Conservation (phyloP, 2,888 invertebrate genomes). For the Perizoma flavofasciatum region DNA sequence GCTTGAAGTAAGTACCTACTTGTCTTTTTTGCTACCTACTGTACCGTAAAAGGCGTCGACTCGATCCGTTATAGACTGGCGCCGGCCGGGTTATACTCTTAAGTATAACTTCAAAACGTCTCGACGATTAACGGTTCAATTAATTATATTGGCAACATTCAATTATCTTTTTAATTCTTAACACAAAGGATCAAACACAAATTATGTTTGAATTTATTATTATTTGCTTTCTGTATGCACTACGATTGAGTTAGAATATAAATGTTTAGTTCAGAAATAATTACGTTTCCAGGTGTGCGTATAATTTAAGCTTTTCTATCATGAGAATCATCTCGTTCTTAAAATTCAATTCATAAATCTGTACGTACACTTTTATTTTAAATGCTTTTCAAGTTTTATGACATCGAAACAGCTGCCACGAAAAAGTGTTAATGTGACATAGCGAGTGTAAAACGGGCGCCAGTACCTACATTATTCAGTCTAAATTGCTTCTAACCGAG, state of each 20-base stretch:
- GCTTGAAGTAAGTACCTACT: slow-evolving; percentile 21
- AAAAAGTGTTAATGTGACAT: slow-evolving; percentile 3
- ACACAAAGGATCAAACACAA: not conserved
- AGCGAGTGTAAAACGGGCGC: not conserved
- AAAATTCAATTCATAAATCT: too few relatives aligned
- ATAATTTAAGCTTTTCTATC: too few relatives aligned
- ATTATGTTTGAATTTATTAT: too few relatives aligned
- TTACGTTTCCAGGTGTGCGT: too few relatives aligned
- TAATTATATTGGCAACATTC: slow-evolving; percentile 43
- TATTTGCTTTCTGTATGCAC: too few relatives aligned
- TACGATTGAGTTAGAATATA: too few relatives aligned
- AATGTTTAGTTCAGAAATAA: too few relatives aligned
- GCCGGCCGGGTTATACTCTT: slow-evolving; percentile 40
- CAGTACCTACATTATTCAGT: not conserved
- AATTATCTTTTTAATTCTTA: slow-evolving; percentile 7
- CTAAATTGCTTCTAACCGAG: not conserved
- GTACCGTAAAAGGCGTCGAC: slow-evolving; percentile 45
- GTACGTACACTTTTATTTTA: not conserved
- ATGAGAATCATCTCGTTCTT: too few relatives aligned
- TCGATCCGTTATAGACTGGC: slow-evolving; percentile 58
- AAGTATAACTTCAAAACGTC: slow-evolving; percentile 34
- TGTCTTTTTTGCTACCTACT: slow-evolving; percentile 38
- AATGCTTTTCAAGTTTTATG: not conserved
- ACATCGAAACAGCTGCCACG: not conserved
- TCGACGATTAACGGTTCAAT: slow-evolving; percentile 52